These are phyloP conservation scores for Tiaroga cobitis DNA, from an alignment of 2,797 vertebrate species.

Conservation along the genomic window DNA sequence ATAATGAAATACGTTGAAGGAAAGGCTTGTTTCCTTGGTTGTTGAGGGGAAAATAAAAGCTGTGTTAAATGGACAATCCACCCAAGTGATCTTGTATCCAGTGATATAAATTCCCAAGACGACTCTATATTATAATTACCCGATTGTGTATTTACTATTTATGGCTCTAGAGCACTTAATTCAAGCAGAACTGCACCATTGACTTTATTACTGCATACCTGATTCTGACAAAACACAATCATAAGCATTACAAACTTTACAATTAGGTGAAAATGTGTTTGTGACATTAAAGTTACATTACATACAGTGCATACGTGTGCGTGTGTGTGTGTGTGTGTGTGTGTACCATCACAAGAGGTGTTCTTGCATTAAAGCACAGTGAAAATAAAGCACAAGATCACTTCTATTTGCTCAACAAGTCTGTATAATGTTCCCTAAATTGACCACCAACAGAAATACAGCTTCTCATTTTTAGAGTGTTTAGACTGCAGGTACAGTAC, in stretches of 20 bases:
- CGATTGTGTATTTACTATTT: neutral
- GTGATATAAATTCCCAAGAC: neutral
- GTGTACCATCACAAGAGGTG: neutral
- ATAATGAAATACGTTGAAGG: neutral
- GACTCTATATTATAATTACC: neutral
- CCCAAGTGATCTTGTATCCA: neutral
- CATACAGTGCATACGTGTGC: neutral
- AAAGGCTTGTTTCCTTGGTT: neutral
- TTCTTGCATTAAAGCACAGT: slow-evolving; percentile 32
- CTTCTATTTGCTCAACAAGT: neutral
- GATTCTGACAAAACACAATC: slow-evolving; percentile 8
- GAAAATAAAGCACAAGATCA: slow-evolving; percentile 33
- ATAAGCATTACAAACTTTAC: slow-evolving; percentile 3
- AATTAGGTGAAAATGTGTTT: neutral
- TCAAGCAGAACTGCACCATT: neutral
- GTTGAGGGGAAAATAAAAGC: neutral
- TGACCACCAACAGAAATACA: neutral
- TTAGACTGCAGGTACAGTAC: slow-evolving; percentile 9
- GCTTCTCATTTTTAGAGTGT: slow-evolving; percentile 4
- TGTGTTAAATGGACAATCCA: neutral
- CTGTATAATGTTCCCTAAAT: slow-evolving; percentile 12
- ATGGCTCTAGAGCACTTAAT: neutral
- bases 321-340: neutral
- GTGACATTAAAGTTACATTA: neutral
- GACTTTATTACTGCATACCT: neutral